Evolutionary conservation across 37 sponge, comb jelly and placozoan genomes (phyloP).

Genomic region (Ephydatia muelleri): DNA sequence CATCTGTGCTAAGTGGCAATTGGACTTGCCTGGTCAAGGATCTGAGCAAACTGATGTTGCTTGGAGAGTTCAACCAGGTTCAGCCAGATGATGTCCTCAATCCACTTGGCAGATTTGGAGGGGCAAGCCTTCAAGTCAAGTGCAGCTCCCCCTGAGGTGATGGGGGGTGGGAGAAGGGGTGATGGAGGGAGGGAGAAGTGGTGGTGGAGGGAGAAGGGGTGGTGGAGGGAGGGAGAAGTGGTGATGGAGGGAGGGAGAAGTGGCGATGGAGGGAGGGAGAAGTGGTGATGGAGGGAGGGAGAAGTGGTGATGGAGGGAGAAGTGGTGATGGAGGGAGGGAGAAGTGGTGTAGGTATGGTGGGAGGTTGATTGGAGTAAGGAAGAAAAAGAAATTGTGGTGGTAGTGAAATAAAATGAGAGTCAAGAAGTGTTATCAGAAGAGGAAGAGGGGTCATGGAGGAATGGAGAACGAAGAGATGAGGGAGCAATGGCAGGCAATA

Average conservation of each 20-base stretch:
- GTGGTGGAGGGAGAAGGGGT: not conserved
- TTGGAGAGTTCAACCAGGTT: conserved; percentile 95
- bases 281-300: not conserved
- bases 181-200: not conserved
- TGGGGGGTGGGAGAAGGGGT: too few relatives aligned
- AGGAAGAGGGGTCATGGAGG: too few relatives aligned
- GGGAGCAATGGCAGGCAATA: too few relatives aligned
- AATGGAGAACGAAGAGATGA: too few relatives aligned
- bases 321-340: too few relatives aligned
- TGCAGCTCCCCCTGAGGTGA: conserved; percentile 90
- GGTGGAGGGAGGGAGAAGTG: not conserved
- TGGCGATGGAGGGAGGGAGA: not conserved
- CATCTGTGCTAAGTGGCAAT: not conserved
- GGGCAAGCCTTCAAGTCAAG: conserved; percentile 92
- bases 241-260: not conserved
- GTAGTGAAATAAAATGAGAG: too few relatives aligned
- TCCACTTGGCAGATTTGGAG: conserved; percentile 94
- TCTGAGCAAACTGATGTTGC: conserved; percentile 90
- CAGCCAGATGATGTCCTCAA: conserved; percentile 96
- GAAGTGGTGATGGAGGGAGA: not conserved
- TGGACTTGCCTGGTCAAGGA: conserved; percentile 89
- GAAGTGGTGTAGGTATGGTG: too few relatives aligned
- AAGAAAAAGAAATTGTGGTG: too few relatives aligned
- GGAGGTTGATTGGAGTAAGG: too few relatives aligned
- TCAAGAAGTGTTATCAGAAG: too few relatives aligned